Percentiles rank a stretch among this genome's conserved stretches.
Conservation (phyloP, 2,888 invertebrate species). For the Pammene fasciana region DNA sequence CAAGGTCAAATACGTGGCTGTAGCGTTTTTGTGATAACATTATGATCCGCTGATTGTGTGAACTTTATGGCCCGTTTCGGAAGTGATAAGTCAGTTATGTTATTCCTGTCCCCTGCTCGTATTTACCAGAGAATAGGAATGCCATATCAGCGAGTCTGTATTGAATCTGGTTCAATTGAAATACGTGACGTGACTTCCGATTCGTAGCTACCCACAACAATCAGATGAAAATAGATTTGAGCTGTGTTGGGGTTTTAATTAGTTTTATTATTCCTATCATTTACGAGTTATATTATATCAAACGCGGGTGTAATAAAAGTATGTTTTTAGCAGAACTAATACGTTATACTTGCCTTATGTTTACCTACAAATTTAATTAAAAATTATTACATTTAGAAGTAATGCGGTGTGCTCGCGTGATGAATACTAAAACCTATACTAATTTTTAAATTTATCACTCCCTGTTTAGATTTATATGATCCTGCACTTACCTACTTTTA, state of each 20-base stretch:
- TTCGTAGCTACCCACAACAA: conserved; percentile 46
- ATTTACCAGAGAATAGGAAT: conserved; percentile 7
- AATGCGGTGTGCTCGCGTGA: no score
- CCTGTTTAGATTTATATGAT: no score
- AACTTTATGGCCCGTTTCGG: neutral
- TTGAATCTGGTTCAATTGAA: conserved; percentile 70
- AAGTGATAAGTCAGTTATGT: conserved; percentile 3
- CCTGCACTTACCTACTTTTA: no score
- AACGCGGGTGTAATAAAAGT: neutral
- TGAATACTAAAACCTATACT: no score
- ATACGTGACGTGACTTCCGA: conserved; percentile 69
- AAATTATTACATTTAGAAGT: no score
- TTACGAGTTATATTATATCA: neutral
- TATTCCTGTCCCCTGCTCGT: conserved; percentile 1
- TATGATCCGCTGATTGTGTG: neutral
- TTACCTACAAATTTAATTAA: no score
- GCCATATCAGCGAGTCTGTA: conserved; percentile 37
- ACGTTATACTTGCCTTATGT: no score
- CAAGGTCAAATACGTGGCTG: conserved; percentile 12
- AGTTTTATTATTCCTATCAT: conserved; percentile 50
- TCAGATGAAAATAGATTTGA: conserved; percentile 52
- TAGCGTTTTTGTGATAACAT: conserved; percentile 9
- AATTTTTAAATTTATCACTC: no score
- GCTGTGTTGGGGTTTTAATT: conserved; percentile 53
- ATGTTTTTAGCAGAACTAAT: no score